A percentile compares a stretch with the other conserved stretches of the same genome.
Conservation (phyloP, 1,140 invertebrate species). For the Drosophila elegans region DNA sequence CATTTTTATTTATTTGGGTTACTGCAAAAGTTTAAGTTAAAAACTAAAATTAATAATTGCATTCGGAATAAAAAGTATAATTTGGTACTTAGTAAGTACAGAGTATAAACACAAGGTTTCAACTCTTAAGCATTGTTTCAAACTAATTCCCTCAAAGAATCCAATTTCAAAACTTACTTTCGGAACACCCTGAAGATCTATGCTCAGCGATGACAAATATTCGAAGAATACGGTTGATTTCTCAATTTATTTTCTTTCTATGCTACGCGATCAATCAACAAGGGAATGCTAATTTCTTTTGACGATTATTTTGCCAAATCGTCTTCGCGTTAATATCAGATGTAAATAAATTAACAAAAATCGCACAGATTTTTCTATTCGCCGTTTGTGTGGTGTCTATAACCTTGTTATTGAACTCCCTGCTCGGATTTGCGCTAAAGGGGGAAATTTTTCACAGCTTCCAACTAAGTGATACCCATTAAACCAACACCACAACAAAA, state of each 20-base stretch:
- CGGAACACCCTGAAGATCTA: not conserved
- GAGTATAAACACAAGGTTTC: too few species aligned
- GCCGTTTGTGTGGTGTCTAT: slow-evolving; percentile 7
- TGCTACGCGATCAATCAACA: slow-evolving; percentile 41
- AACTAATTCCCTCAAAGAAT: too few species aligned
- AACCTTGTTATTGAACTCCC: slow-evolving; percentile 77
- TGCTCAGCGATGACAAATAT: slow-evolving; percentile 27
- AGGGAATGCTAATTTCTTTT: slow-evolving; percentile 66
- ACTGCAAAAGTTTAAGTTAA: too few species aligned
- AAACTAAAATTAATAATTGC: too few species aligned
- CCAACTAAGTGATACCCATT: slow-evolving; percentile 56
- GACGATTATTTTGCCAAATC: slow-evolving; percentile 61
- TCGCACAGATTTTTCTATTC: slow-evolving; percentile 18
- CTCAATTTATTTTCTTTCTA: slow-evolving; percentile 47
- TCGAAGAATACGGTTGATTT: slow-evolving; percentile 16
- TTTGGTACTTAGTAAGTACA: too few species aligned
- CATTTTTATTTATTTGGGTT: too few species aligned
- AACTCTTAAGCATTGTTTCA: too few species aligned
- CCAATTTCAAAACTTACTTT: not conserved
- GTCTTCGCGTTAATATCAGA: slow-evolving; percentile 35
- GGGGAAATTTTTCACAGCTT: slow-evolving; percentile 43
- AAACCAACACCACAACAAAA: slow-evolving; percentile 47
- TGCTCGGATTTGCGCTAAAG: slow-evolving; percentile 1
- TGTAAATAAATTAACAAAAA: slow-evolving; percentile 50
- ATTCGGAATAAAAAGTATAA: too few species aligned